Base-by-base conservation (phyloP, 2,888 invertebrate species). In the Erebia aethiops region DNA sequence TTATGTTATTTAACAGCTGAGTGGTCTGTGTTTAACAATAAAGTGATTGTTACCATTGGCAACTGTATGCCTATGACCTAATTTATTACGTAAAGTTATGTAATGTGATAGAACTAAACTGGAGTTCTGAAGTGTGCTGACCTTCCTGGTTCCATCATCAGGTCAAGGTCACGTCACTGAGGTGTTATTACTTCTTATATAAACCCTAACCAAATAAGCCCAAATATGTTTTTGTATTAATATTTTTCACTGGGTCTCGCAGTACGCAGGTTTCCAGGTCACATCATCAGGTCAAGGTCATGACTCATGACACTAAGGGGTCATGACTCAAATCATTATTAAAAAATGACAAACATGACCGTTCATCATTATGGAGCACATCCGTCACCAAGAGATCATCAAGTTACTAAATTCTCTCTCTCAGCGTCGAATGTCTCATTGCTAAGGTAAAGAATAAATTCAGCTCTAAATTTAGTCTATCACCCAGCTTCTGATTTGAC, bases 81-180 rank as follows among this genome's bases (percentile, higher is more conserved):
- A 62, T 62, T 49, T 9, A 18, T 46, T 7, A 49, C 18, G 43
- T 46, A 8, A 46, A 46, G 46, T 41, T 41, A 60, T 60, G 43
- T 21, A 41, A n/a, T 60, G 1, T 60, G 60, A 60, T 41, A 16
- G 16, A 62, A 18, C 49, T 49, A 49, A 61, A 49, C 8, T 49
- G 21, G 46, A 26, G 21, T 46, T 58, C 58, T 35, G 26, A n/a
- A 10, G 26, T n/a, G 14, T 7, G 46, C 21, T 62, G 62, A 62
- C 62, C 62, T 62, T 49, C 62, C 62, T 62, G 46, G 46, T 62
- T 62, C 21, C 62, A 49, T n/a, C 21, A 21, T 62, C 46, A 49
- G 62, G 62, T 62, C 62, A 62, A 62, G 62, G 62, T 62, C 62
- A 62, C n/a, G 60, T 8, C 8, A 46, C 14, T 49, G 21, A 62